Percentiles rank a stretch among this genome's conserved stretches.
Conservation (phyloP, 2,113 vertebrate species). For the Onychostoma macrolepis region DNA sequence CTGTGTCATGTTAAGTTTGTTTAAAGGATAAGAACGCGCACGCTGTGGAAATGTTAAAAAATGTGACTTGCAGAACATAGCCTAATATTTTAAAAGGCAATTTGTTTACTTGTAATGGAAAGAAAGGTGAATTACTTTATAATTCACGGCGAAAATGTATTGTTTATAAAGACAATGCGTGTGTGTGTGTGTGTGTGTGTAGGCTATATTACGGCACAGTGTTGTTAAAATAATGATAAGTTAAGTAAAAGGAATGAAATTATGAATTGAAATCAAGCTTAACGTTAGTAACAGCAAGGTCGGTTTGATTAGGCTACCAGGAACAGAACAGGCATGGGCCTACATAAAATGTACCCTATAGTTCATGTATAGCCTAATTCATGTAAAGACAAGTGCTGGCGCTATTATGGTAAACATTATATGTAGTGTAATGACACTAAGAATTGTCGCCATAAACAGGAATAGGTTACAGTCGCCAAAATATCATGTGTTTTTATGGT, state of each 20-base stretch:
- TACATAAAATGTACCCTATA: background rate
- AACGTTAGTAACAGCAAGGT: background rate
- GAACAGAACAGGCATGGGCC: too few relatives aligned
- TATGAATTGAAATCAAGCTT: background rate
- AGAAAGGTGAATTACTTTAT: background rate
- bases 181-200: too few relatives aligned
- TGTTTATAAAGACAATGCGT: background rate
- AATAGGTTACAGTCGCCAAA: background rate
- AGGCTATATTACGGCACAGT: background rate
- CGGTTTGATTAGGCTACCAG: background rate
- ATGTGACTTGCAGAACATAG: background rate
- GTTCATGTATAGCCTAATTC: background rate
- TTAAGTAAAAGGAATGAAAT: background rate
- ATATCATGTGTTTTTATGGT: background rate
- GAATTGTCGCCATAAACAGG: too few relatives aligned
- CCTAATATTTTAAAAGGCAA: background rate
- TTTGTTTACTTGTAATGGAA: background rate
- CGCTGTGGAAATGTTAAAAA: background rate
- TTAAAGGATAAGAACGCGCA: background rate
- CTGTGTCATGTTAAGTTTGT: background rate
- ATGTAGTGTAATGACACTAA: too few relatives aligned
- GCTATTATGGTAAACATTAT: too few relatives aligned
- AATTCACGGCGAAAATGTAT: background rate
- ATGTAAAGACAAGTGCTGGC: too few relatives aligned
- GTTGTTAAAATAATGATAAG: background rate